These are phyloP conservation scores for Benthosema pterotum DNA, from an alignment of 2,797 vertebrate species.

Conservation along the genomic window DNA sequence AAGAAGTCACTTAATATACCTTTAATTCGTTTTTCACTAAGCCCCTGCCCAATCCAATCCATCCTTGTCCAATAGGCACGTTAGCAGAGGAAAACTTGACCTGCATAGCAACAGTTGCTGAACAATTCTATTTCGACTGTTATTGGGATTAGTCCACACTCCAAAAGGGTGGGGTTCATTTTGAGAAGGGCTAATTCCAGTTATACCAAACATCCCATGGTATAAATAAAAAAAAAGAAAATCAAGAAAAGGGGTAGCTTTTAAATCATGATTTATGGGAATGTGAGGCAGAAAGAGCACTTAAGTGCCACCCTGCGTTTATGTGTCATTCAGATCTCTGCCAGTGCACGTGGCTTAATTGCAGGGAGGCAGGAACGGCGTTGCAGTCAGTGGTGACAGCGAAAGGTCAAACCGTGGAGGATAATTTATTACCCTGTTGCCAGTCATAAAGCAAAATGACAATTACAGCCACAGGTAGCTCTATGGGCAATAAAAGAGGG, in stretches of 20 bases:
- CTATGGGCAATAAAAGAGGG: slow-evolving; percentile 25
- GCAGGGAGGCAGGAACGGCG: neutral
- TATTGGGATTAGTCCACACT: too few species aligned
- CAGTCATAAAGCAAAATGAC: slow-evolving; percentile 39
- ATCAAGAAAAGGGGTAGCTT: slow-evolving; percentile 3
- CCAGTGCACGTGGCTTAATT: slow-evolving; percentile 8
- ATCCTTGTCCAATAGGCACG: too few species aligned
- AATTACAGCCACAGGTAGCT: slow-evolving; percentile 43
- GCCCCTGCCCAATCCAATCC: too few species aligned
- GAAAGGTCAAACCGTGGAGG: slow-evolving; percentile 34
- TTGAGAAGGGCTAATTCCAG: too few species aligned
- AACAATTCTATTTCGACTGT: too few species aligned
- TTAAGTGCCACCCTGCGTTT: neutral
- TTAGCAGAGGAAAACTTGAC: too few species aligned
- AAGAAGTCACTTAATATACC: too few species aligned
- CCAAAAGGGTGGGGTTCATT: too few species aligned
- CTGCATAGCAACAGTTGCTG: too few species aligned
- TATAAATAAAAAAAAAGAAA: slow-evolving; percentile 14
- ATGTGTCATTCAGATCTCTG: slow-evolving; percentile 9
- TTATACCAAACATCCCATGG: neutral
- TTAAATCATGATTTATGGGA: slow-evolving; percentile 3
- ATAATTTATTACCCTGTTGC: slow-evolving; percentile 26
- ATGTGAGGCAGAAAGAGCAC: neutral
- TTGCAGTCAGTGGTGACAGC: neutral
- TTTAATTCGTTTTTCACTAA: too few species aligned